Evolutionary conservation across 2,797 vertebrate genomes (phyloP).

Genomic region (Podarcis lilfordi): DNA sequence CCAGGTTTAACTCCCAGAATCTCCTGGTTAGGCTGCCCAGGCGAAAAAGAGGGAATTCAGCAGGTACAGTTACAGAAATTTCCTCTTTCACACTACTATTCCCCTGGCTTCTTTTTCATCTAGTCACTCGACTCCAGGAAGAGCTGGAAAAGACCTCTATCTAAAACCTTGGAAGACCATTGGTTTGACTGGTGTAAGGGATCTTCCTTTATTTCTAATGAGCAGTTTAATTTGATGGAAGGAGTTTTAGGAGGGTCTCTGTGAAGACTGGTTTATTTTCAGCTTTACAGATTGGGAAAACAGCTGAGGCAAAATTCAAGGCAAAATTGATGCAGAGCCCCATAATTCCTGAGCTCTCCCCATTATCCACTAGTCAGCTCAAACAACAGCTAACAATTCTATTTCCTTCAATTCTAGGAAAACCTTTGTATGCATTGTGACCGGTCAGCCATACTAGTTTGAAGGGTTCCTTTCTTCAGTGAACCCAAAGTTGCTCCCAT

Average conservation of each 20-base stretch:
- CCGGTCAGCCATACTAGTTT: not conserved
- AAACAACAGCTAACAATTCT: not conserved
- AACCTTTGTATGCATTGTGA: not conserved
- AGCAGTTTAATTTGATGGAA: not conserved
- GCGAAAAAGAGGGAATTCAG: too few relatives aligned
- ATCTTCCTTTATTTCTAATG: too few relatives aligned
- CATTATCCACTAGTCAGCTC: not conserved
- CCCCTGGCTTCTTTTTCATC: too few relatives aligned
- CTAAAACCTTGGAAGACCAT: too few relatives aligned
- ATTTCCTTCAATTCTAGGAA: not conserved
- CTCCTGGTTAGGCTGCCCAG: too few relatives aligned
- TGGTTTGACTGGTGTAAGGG: too few relatives aligned
- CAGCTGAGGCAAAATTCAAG: not conserved
- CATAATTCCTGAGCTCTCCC: not conserved
- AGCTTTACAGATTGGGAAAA: not conserved
- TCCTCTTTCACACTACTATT: too few relatives aligned
- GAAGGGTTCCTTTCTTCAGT: not conserved
- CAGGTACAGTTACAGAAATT: too few relatives aligned
- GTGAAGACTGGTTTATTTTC: not conserved
- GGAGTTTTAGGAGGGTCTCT: not conserved
- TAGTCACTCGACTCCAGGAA: too few relatives aligned
- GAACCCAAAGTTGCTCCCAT: not conserved
- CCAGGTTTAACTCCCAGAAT: too few relatives aligned
- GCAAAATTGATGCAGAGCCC: not conserved
- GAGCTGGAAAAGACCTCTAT: too few relatives aligned